Percentiles rank a stretch among this genome's conserved stretches.
Conservation (phyloP, 2,888 invertebrate species). For the Exocentrus adspersus region DNA sequence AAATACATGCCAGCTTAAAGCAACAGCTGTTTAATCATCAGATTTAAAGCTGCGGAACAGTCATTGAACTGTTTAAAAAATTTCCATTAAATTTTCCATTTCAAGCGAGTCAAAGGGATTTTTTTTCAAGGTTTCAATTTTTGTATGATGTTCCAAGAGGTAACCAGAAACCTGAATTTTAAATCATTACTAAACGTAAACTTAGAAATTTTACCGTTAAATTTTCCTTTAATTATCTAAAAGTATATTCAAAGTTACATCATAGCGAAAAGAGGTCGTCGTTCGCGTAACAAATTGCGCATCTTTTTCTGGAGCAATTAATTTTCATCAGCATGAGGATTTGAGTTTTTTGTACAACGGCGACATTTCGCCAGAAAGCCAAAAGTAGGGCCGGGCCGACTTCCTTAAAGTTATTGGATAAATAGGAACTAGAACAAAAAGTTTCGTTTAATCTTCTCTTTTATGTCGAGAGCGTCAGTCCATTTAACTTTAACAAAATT, state of each 20-base stretch:
- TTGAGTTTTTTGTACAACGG: background rate
- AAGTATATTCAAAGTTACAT: background rate
- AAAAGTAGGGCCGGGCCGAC: background rate
- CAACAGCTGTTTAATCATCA: too few species aligned
- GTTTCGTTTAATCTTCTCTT: conserved; percentile 8
- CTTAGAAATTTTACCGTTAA: too few species aligned
- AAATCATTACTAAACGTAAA: too few species aligned
- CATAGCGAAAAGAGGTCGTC: background rate
- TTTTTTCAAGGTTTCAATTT: too few species aligned
- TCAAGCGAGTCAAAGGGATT: too few species aligned
- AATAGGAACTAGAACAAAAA: conserved; percentile 3
- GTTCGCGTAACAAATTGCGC: background rate
- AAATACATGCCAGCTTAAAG: too few species aligned
- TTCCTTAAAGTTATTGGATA: conserved; percentile 16
- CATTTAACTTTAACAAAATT: conserved; percentile 17
- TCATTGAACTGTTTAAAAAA: too few species aligned
- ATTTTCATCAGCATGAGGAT: background rate
- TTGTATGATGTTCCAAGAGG: too few species aligned
- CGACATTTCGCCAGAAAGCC: conserved; percentile 6
- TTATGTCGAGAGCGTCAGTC: background rate
- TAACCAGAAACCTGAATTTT: too few species aligned
- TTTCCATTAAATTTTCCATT: too few species aligned
- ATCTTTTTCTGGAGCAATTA: background rate
- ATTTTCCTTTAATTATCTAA: background rate
- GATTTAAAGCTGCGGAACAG: too few species aligned